phyloP scores from a whole-genome alignment of 2,888 invertebrate species.

The Silvanus unidentatus region DNA sequence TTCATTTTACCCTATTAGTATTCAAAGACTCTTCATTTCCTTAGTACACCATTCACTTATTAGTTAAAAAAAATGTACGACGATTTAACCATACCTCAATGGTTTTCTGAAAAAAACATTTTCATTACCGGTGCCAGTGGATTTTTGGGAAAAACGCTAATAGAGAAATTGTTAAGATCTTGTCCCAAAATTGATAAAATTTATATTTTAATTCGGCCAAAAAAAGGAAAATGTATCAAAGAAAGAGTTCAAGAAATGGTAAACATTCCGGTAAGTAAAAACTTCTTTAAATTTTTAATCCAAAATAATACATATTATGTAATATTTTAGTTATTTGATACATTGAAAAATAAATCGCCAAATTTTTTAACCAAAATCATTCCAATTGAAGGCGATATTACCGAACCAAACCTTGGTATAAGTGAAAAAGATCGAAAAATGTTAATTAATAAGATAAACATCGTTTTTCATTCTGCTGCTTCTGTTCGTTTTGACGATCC shows the following conservation, averaged over 20 bases:
- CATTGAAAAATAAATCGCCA: no score
- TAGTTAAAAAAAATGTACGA: no score
- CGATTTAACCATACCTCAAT: constrained; percentile 41
- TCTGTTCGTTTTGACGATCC: constrained; percentile 81
- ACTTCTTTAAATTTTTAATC: no score
- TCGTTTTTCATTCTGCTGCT: constrained; percentile 76
- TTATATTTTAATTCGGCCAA: constrained; percentile 69
- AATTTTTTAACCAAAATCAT: no score
- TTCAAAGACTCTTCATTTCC: no score
- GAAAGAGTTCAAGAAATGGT: constrained; percentile 60
- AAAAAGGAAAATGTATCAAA: constrained; percentile 59
- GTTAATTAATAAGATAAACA: constrained; percentile 55
- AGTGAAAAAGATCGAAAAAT: constrained; percentile 49
- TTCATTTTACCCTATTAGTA: no score
- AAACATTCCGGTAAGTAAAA: constrained; percentile 47
- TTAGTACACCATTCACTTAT: no score
- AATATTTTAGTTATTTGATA: no score
- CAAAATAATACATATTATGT: no score
- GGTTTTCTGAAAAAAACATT: constrained; percentile 62
- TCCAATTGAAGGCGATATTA: constrained; percentile 20
- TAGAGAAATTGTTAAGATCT: constrained; percentile 82
- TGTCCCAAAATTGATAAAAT: constrained; percentile 69
- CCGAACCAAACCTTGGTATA: constrained; percentile 30
- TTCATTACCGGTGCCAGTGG: constrained; percentile 84
- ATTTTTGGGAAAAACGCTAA: constrained; percentile 82